Conservation (phyloP, 1,140 invertebrate species). For the Diorhabda sublineata region DNA sequence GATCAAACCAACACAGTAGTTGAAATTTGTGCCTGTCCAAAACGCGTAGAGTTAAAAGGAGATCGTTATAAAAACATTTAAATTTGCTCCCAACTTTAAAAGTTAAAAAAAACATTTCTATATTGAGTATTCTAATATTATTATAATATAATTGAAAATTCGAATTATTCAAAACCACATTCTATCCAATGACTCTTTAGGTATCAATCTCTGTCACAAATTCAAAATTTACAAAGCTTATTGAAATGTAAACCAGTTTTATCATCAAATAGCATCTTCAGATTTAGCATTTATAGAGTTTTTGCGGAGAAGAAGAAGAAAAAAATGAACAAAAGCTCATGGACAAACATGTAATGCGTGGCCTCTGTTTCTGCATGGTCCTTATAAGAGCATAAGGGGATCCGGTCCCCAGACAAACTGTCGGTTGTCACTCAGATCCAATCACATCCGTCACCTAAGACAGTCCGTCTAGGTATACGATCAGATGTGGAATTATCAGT, state of each 20-base stretch:
- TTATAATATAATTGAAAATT: neutral
- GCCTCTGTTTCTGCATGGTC: slow-evolving; percentile 1
- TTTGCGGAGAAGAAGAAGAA: neutral
- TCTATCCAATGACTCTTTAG: slow-evolving; percentile 2
- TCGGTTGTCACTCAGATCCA: slow-evolving; percentile 9
- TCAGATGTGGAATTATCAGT: slow-evolving; percentile 6
- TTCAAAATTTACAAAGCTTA: slow-evolving; percentile 3
- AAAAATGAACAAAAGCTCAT: slow-evolving; percentile 1
- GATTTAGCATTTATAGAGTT: slow-evolving; percentile 1
- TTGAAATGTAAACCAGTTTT: slow-evolving; percentile 2
- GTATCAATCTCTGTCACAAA: slow-evolving; percentile 2
- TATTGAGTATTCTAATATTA: too few relatives aligned
- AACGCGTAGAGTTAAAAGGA: too few relatives aligned
- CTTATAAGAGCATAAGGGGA: slow-evolving; percentile 10
- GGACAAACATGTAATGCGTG: slow-evolving; percentile 9
- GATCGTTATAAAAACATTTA: too few relatives aligned
- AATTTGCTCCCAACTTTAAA: too few relatives aligned
- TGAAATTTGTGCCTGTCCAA: too few relatives aligned
- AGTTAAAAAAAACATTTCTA: too few relatives aligned
- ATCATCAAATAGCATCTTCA: slow-evolving; percentile 2
- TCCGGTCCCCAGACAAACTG: slow-evolving; percentile 9
- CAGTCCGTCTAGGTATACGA: neutral
- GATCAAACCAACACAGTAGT: too few relatives aligned
- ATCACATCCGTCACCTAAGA: slow-evolving; percentile 11
- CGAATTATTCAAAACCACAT: neutral